A percentile compares a stretch with the other conserved stretches of the same genome.
Conservation (phyloP, 2,888 invertebrate genomes). For the Hypomecis atomaria region DNA sequence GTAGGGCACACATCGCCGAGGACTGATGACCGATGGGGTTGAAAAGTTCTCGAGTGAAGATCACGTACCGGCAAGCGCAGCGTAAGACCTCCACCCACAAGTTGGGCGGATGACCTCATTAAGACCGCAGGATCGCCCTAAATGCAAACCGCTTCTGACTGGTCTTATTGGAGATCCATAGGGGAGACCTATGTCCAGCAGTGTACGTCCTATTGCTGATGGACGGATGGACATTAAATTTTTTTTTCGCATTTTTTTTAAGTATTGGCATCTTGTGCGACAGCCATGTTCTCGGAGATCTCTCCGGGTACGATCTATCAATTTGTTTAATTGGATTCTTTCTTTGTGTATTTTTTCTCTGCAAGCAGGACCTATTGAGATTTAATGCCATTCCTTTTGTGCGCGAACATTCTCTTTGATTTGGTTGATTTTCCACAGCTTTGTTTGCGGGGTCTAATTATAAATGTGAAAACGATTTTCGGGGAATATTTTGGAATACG, state of each 20-base stretch:
- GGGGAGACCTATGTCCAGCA: no score
- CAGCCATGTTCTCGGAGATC: conserved; percentile 34
- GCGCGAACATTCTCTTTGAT: conserved; percentile 45
- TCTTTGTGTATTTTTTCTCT: conserved; percentile 72
- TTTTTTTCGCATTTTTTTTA: neutral
- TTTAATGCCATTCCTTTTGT: conserved; percentile 71
- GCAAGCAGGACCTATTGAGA: conserved; percentile 67
- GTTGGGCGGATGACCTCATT: no score
- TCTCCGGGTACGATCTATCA: conserved; percentile 71
- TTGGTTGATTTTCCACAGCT: conserved; percentile 39
- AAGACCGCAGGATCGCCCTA: no score
- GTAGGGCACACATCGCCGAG: no score
- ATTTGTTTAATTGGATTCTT: conserved; percentile 81
- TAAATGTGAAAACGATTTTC: conserved; percentile 17
- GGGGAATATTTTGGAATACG: conserved; percentile 2
- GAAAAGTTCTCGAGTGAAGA: no score
- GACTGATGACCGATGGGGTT: no score
- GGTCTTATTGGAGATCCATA: no score
- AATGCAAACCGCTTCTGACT: no score
- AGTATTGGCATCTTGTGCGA: neutral
- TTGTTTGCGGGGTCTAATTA: conserved; percentile 37
- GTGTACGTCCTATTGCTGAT: no score
- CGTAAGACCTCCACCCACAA: no score
- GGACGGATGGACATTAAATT: no score
- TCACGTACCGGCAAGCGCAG: no score